These are phyloP conservation scores for Alectura lathami DNA, from an alignment of 2,113 vertebrate genomes.

Conservation along the genomic window DNA sequence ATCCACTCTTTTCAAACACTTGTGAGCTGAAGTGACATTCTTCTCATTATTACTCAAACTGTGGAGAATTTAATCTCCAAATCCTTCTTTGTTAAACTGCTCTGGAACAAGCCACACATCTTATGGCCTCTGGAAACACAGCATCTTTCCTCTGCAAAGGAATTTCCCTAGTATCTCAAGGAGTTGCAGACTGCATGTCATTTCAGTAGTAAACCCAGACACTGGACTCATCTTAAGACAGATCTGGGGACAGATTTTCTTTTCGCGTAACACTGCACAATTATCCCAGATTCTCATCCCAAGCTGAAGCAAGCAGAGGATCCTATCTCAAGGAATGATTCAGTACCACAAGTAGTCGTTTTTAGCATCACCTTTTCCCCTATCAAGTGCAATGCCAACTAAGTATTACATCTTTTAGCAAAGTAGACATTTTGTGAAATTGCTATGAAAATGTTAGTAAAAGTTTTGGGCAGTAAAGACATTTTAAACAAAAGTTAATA, in stretches of 20 bases:
- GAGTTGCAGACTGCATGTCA: not conserved
- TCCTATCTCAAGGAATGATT: not conserved
- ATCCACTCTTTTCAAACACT: not conserved
- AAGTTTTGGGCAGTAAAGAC: not conserved
- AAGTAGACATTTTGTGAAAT: slow-evolving; percentile 12
- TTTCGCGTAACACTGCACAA: not conserved
- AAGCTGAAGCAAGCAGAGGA: not conserved
- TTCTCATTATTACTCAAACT: not conserved
- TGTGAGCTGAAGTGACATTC: not conserved
- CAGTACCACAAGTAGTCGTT: not conserved
- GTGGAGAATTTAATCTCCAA: not conserved
- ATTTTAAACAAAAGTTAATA: not conserved
- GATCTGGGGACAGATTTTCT: not conserved
- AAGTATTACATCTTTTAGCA: not conserved
- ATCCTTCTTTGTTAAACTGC: not conserved
- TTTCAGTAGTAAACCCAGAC: not conserved
- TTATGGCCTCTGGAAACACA: not conserved
- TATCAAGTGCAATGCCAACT: not conserved
- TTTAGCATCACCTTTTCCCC: not conserved
- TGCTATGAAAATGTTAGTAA: not conserved
- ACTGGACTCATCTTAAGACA: not conserved
- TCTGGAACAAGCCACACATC: not conserved
- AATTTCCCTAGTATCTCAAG: not conserved
- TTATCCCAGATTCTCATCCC: not conserved
- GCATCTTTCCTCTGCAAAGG: not conserved